phyloP scores from a whole-genome alignment of 2,113 vertebrate species.

The Odocoileus virginianus region DNA sequence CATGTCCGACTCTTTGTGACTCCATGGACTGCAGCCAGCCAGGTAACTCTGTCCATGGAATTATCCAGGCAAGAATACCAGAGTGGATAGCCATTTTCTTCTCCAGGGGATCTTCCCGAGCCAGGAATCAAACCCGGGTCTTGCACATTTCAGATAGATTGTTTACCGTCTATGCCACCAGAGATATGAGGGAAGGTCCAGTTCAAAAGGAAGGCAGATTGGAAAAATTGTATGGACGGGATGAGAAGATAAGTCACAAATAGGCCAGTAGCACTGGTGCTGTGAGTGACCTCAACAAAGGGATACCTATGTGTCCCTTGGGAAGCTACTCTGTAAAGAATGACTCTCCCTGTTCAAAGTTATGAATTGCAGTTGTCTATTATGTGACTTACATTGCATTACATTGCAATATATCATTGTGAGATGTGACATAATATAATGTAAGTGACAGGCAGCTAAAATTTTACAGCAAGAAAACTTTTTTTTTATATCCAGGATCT shows the following conservation, averaged over 20 bases:
- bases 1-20: background rate
- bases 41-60: background rate
- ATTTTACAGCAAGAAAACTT: constrained; percentile 72
- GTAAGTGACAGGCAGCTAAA: constrained; percentile 74
- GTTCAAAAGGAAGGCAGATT: background rate
- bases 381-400: constrained; percentile 64
- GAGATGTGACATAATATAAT: constrained; percentile 52
- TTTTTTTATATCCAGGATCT: constrained; percentile 65
- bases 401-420: constrained; percentile 44
- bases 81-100: background rate
- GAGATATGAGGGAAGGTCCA: background rate
- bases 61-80: background rate
- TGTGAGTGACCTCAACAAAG: constrained; percentile 4
- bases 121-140: background rate
- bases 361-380: constrained; percentile 50
- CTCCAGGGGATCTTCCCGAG: background rate
- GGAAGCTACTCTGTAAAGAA: constrained; percentile 32
- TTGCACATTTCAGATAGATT: background rate
- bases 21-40: background rate
- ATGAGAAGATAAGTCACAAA: background rate
- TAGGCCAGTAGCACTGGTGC: background rate
- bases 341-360: background rate
- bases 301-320: background rate
- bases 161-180: background rate
- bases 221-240: background rate